These are phyloP conservation scores for Lepus americanus DNA, from an alignment of 2,113 vertebrate genomes.

Conservation along the genomic window DNA sequence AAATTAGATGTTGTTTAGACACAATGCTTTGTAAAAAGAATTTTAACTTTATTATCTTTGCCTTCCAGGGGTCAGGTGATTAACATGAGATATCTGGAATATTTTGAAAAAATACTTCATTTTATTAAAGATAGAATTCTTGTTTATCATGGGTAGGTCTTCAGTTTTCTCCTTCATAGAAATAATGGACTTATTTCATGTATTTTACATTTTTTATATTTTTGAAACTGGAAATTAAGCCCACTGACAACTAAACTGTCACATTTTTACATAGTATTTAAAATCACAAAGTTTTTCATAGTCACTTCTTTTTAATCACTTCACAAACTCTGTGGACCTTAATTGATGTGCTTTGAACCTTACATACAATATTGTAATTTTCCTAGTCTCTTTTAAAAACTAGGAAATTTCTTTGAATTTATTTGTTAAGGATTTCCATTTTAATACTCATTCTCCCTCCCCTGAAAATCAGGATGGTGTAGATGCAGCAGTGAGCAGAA, in stretches of 20 bases:
- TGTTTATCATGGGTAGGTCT: slow-evolving; percentile 95
- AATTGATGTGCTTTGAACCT: neutral
- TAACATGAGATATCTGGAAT: slow-evolving; percentile 97
- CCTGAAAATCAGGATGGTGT: neutral
- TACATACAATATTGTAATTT: neutral
- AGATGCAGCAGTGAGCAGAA: neutral
- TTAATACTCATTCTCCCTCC: neutral
- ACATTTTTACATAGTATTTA: neutral
- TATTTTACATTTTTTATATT: neutral
- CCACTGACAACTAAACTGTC: neutral
- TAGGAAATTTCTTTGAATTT: neutral
- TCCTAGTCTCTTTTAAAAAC: neutral
- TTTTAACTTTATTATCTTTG: slow-evolving; percentile 52
- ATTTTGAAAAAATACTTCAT: slow-evolving; percentile 97
- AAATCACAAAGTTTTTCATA: neutral
- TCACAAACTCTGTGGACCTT: neutral
- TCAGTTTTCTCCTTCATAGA: neutral
- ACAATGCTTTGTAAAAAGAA: neutral
- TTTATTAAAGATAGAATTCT: slow-evolving; percentile 99
- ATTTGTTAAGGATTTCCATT: neutral
- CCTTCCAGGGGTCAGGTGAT: slow-evolving; percentile 95
- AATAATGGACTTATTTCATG: neutral
- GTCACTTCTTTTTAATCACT: neutral
- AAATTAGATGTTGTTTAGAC: neutral
- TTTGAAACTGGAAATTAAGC: neutral